These are phyloP conservation scores for Rhinoderma darwinii DNA, from an alignment of 2,113 vertebrate genomes.

Conservation along the genomic window DNA sequence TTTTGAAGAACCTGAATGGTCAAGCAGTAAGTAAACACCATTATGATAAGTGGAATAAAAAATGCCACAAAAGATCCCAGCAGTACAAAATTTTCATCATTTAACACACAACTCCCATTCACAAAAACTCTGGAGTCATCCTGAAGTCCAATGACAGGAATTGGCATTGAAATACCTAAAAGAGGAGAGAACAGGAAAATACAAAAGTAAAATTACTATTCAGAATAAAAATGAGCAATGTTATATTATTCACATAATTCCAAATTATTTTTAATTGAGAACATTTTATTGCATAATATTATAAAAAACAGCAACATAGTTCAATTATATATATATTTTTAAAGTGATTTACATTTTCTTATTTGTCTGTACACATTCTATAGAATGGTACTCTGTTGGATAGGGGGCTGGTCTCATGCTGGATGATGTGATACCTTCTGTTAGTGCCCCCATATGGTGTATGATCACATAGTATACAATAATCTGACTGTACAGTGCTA, in stretches of 20 bases:
- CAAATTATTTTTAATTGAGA: background rate
- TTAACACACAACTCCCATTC: constrained; percentile 89
- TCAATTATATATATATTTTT: no score
- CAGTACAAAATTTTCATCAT: constrained; percentile 93
- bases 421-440: background rate
- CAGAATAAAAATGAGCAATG: background rate
- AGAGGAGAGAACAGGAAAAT: constrained; percentile 21
- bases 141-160: constrained; percentile 93
- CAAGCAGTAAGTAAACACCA: constrained; percentile 96
- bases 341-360: no score
- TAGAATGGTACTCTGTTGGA: no score
- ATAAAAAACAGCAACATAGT: no score
- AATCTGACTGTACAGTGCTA: background rate
- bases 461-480: background rate
- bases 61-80: constrained; percentile 97
- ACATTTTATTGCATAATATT: background rate
- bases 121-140: constrained; percentile 91
- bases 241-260: background rate
- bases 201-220: background rate
- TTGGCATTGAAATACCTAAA: constrained; percentile 91
- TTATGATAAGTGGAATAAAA: constrained; percentile 97
- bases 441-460: background rate
- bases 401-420: background rate
- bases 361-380: no score
- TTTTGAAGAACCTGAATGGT: constrained; percentile 91